These are phyloP conservation scores for Apodemia zela DNA, from an alignment of 2,888 invertebrate genomes.

Conservation along the genomic window DNA sequence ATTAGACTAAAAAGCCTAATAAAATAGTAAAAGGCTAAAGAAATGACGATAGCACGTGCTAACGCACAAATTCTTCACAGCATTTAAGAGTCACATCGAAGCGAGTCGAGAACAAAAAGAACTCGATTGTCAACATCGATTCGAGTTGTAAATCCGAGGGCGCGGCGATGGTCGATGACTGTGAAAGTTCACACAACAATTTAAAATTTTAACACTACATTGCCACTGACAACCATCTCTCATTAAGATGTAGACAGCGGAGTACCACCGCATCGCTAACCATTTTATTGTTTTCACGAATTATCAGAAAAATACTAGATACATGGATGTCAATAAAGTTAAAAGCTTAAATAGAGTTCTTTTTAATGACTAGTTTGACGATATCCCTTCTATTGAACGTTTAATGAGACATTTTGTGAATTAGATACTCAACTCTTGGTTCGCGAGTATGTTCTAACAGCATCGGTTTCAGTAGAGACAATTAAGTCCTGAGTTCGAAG, in stretches of 20 bases:
- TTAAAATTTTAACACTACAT: slow-evolving; percentile 71
- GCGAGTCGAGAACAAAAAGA: slow-evolving; percentile 47
- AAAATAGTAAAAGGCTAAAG: background rate
- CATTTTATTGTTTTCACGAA: slow-evolving; percentile 59
- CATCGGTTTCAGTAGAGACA: too few relatives aligned
- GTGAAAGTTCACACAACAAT: slow-evolving; percentile 80
- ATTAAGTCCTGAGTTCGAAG: too few relatives aligned
- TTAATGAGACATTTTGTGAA: background rate
- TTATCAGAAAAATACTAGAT: slow-evolving; percentile 42
- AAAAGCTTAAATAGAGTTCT: slow-evolving; percentile 11
- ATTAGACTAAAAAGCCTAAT: too few relatives aligned
- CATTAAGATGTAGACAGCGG: slow-evolving; percentile 51
- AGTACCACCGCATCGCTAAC: slow-evolving; percentile 58
- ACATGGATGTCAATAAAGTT: slow-evolving; percentile 12
- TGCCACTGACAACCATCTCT: slow-evolving; percentile 56
- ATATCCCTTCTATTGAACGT: background rate
- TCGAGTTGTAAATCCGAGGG: slow-evolving; percentile 55
- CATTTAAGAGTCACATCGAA: slow-evolving; percentile 38
- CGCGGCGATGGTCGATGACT: slow-evolving; percentile 55
- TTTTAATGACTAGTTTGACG: slow-evolving; percentile 5
- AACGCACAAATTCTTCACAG: slow-evolving; percentile 49
- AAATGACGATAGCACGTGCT: slow-evolving; percentile 58
- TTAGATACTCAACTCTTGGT: too few relatives aligned
- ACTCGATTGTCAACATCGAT: slow-evolving; percentile 41
- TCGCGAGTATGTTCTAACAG: too few relatives aligned